Conservation (phyloP, 2,797 vertebrate genomes). For the Macroramphosus scolopax region DNA sequence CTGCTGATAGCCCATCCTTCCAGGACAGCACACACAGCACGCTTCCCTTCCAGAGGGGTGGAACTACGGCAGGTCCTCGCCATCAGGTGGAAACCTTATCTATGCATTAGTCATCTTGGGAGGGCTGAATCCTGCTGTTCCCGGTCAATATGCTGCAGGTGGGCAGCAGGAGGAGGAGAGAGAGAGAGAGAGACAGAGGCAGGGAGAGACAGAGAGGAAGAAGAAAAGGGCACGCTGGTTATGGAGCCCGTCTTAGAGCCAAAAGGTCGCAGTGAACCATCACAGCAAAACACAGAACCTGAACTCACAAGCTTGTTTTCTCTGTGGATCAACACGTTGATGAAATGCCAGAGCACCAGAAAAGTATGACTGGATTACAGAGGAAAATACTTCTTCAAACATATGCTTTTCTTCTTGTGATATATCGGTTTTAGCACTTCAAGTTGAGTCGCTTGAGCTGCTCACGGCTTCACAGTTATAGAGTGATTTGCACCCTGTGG, state of each 20-base stretch:
- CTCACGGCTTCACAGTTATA: too few relatives aligned
- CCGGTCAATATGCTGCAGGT: slow-evolving; percentile 57
- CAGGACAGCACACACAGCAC: slow-evolving; percentile 6
- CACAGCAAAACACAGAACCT: slow-evolving; percentile 24
- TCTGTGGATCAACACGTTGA: too few relatives aligned
- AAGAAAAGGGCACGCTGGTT: slow-evolving; percentile 39
- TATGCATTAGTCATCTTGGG: slow-evolving; percentile 58
- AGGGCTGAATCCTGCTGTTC: slow-evolving; percentile 48
- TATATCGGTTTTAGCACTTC: too few relatives aligned
- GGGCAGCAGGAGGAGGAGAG: slow-evolving; percentile 29
- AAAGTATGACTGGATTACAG: too few relatives aligned
- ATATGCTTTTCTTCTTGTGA: too few relatives aligned
- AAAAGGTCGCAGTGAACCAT: slow-evolving; percentile 55
- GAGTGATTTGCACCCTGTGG: too few relatives aligned
- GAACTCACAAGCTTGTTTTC: too few relatives aligned
- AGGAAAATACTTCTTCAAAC: too few relatives aligned
- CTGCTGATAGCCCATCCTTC: slow-evolving; percentile 7
- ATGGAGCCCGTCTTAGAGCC: slow-evolving; percentile 36
- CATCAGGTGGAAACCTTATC: slow-evolving; percentile 47
- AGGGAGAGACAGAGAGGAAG: slow-evolving; percentile 19
- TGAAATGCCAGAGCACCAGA: too few relatives aligned
- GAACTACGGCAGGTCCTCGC: slow-evolving; percentile 25
- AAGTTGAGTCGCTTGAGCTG: too few relatives aligned
- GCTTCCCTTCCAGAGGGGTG: slow-evolving; percentile 10
- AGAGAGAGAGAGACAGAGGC: slow-evolving; percentile 6